Conservation (phyloP, 2,888 invertebrate genomes). For the Morinoia aosen region DNA sequence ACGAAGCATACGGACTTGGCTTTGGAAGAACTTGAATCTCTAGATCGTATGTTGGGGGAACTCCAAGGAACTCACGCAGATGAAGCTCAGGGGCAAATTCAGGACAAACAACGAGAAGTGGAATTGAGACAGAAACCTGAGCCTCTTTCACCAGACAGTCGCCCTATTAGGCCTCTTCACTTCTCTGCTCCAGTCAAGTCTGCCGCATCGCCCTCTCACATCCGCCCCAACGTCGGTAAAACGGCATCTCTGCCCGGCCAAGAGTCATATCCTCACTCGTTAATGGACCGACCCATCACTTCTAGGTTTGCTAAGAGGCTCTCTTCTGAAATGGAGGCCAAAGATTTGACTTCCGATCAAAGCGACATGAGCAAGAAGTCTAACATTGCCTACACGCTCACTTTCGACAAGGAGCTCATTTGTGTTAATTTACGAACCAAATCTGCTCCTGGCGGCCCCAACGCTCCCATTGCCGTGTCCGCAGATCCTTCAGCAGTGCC, state of each 20-base stretch:
- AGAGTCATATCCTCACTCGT: constrained; percentile 49
- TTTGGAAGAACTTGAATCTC: constrained; percentile 39
- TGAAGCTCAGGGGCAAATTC: background rate
- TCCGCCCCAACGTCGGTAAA: constrained; percentile 5
- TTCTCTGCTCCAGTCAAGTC: constrained; percentile 31
- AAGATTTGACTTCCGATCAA: constrained; percentile 13
- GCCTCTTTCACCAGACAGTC: constrained; percentile 42
- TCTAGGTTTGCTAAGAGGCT: constrained; percentile 30
- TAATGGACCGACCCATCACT: constrained; percentile 49
- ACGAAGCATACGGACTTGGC: constrained; percentile 39
- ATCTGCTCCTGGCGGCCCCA: background rate
- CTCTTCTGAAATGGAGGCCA: constrained; percentile 6
- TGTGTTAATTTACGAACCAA: constrained; percentile 47
- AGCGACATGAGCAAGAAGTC: constrained; percentile 8
- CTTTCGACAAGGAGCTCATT: constrained; percentile 42
- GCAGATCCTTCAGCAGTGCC: constrained; percentile 24
- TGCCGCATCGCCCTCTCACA: constrained; percentile 14
- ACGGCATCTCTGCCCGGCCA: constrained; percentile 33
- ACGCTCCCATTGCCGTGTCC: background rate
- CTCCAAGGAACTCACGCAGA: constrained; percentile 21
- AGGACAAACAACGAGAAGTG: background rate
- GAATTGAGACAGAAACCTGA: constrained; percentile 8
- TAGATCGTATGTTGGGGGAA: constrained; percentile 42
- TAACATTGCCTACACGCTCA: constrained; percentile 53
- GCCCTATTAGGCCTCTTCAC: constrained; percentile 40